Evolutionary conservation across 2,888 invertebrate genomes (phyloP).

Genomic region (Cinara cedri): DNA sequence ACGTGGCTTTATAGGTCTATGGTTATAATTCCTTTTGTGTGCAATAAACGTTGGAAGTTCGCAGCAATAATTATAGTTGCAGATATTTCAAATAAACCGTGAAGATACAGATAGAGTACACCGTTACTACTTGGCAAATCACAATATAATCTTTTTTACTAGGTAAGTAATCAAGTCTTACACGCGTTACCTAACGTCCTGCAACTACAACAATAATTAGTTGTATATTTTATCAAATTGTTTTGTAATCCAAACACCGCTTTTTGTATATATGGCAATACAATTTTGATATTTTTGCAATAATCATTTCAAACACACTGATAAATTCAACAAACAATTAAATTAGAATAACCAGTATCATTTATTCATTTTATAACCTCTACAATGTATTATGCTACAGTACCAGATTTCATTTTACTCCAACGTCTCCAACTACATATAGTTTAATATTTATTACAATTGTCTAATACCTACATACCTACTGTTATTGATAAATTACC

Average conservation of each 20-base stretch:
- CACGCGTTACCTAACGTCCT: neutral
- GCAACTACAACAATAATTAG: neutral
- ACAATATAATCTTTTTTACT: neutral
- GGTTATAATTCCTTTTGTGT: too few relatives aligned
- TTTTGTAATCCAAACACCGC: neutral
- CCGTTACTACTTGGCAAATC: too few relatives aligned
- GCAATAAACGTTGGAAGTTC: too few relatives aligned
- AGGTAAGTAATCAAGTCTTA: neutral
- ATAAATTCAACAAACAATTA: neutral
- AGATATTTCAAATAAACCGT: too few relatives aligned
- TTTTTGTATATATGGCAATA: neutral
- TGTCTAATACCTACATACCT: neutral
- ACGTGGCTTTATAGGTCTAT: too few relatives aligned
- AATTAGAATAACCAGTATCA: neutral
- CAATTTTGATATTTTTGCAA: neutral
- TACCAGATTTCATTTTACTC: neutral
- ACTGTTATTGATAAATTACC: neutral
- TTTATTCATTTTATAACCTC: neutral
- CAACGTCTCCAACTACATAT: neutral
- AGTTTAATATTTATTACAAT: neutral
- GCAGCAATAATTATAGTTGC: too few relatives aligned
- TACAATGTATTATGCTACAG: neutral
- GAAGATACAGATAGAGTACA: too few relatives aligned
- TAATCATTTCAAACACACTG: neutral
- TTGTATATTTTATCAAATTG: neutral